Evolutionary conservation across 2,888 invertebrate genomes (phyloP), one percentile per base, ranked within the genome.

Genomic region (Operophtera brumata): DNA sequence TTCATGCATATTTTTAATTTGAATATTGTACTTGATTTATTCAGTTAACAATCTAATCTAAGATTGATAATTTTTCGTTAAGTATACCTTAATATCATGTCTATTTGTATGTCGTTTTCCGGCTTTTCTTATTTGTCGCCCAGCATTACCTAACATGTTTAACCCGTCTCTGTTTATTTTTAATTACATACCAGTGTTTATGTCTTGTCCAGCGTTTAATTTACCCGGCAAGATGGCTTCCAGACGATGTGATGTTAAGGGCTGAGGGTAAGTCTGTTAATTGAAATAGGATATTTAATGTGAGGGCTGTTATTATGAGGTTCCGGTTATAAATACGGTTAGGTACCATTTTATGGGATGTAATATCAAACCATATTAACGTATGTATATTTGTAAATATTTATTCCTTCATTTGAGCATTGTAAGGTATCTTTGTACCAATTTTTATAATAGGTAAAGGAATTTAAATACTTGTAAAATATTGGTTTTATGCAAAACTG

Each of bases 271-370:
- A 25, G 26, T 35, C 35, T 30, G 41, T 44, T 57, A 57, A 57
- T 52, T 49, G 58, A 55, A 55, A 55, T 55, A 54, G 54, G 52
- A 59, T 59, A 59, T 59, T 55, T 59, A 59, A 52, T 58, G 51
- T 47, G 45, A 41, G 51, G 47, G 39, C 41, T 40, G 47, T 57
- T 52, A 57, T 57, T 48, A 57, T 45, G 35, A 8, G 7, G 40
- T 40, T 51, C 51, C 47, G 48, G 51, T 48, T 52, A 49, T 42
- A 32, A 36, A 13, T 28, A 40, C 28, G 41, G 46, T 40, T 47
- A 20, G 20, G 4, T 20, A 42, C 36, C 11, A 25, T 47, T 52
- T 42, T 30, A 42, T 36, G 47, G 40, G 26, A 26, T 34, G 28
- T n/a, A n/a, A 39, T 32, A 11, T 25, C 14, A 37, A 36, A 13